phyloP scores from a whole-genome alignment of 2,888 invertebrate species.

The Drosophila heteroneura region DNA sequence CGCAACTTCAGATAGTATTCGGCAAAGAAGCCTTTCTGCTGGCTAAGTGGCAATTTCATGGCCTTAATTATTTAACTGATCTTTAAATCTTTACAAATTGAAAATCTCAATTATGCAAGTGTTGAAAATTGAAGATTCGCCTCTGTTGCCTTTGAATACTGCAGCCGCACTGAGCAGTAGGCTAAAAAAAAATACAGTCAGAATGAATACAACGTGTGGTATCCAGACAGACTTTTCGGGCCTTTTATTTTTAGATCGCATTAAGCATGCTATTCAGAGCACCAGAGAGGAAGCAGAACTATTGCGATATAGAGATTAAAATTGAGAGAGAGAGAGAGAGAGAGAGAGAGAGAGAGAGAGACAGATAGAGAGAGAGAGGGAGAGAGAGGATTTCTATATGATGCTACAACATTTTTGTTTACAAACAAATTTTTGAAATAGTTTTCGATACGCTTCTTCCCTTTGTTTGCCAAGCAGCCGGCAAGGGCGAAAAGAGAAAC shows the following conservation, averaged over 20 bases:
- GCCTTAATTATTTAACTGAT: slow-evolving; percentile 9
- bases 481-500: neutral
- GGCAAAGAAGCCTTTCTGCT: slow-evolving; percentile 87
- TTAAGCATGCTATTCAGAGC: slow-evolving; percentile 38
- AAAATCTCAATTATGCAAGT: slow-evolving; percentile 66
- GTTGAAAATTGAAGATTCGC: slow-evolving; percentile 21
- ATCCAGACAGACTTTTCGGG: slow-evolving; percentile 43
- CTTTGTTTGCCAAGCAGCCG: slow-evolving; percentile 8
- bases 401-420: slow-evolving; percentile 62
- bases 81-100: slow-evolving; percentile 5
- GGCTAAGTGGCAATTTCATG: slow-evolving; percentile 77
- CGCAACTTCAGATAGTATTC: slow-evolving; percentile 88
- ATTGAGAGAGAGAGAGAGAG: neutral
- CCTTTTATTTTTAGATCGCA: slow-evolving; percentile 71
- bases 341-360: neutral
- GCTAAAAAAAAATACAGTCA: slow-evolving; percentile 27
- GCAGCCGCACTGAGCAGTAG: slow-evolving; percentile 63
- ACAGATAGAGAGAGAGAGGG: neutral
- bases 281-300: slow-evolving; percentile 11
- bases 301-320: neutral
- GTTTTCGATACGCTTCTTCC: neutral
- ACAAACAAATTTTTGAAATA: slow-evolving; percentile 54
- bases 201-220: slow-evolving; percentile 59
- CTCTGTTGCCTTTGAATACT: slow-evolving; percentile 49
- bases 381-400: neutral